A percentile compares a stretch with the other conserved stretches of the same genome.
Evolutionary conservation across 2,888 invertebrate genomes (phyloP).

Genomic region (Carcina quercana): DNA sequence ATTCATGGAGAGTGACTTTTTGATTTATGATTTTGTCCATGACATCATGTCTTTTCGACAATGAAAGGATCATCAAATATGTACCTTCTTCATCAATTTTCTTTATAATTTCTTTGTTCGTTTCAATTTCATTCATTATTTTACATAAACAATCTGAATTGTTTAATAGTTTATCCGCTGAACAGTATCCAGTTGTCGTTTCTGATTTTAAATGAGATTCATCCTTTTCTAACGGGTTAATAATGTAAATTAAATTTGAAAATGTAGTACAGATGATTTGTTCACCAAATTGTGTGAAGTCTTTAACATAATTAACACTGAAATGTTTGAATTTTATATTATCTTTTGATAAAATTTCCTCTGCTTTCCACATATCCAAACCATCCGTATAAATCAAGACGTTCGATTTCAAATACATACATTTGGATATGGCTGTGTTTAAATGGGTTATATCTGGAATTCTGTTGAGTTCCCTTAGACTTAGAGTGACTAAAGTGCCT

Average conservation of each 20-base stretch:
- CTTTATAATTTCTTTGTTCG: slow-evolving; percentile 31
- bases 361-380: slow-evolving; percentile 44
- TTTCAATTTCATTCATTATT: slow-evolving; percentile 39
- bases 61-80: slow-evolving; percentile 43
- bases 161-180: slow-evolving; percentile 37
- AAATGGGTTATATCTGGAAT: slow-evolving; percentile 35
- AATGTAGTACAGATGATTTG: slow-evolving; percentile 50
- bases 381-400: slow-evolving; percentile 50
- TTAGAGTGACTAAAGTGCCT: slow-evolving; percentile 49
- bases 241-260: slow-evolving; percentile 39
- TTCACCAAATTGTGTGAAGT: slow-evolving; percentile 36
- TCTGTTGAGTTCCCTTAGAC: too few relatives aligned
- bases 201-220: slow-evolving; percentile 25
- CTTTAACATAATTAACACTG: slow-evolving; percentile 41
- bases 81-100: slow-evolving; percentile 37
- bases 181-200: slow-evolving; percentile 27
- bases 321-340: slow-evolving; percentile 34
- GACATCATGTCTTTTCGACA: slow-evolving; percentile 48
- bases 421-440: slow-evolving; percentile 43
- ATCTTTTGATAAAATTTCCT: slow-evolving; percentile 29
- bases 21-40: slow-evolving; percentile 36
- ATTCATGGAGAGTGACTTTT: slow-evolving; percentile 36
- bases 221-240: slow-evolving; percentile 33
- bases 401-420: slow-evolving; percentile 24
- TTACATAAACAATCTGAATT: slow-evolving; percentile 38